These are phyloP conservation scores for Alces alces DNA, from an alignment of 2,113 vertebrate species.

Conservation along the genomic window DNA sequence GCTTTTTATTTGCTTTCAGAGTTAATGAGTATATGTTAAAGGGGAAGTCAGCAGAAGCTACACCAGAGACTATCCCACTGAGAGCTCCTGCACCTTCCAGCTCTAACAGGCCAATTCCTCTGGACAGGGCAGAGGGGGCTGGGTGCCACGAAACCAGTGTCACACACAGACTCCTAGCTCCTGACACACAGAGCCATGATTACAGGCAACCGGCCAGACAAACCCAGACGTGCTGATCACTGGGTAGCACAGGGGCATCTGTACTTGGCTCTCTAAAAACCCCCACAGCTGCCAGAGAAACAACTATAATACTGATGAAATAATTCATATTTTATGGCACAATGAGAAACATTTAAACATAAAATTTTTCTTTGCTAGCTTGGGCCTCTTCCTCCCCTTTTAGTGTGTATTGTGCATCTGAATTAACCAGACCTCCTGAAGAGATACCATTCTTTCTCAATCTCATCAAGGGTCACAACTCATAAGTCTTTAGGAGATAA, in stretches of 20 bases:
- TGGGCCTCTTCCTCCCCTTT: neutral
- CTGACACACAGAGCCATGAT: neutral
- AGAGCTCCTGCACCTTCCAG: constrained; percentile 11
- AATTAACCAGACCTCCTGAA: neutral
- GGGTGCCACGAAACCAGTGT: neutral
- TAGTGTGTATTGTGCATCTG: neutral
- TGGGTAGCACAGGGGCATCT: neutral
- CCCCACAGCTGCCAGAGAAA: neutral
- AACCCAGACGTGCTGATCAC: neutral
- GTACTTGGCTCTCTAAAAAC: neutral
- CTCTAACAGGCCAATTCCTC: constrained; percentile 9
- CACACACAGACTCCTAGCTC: neutral
- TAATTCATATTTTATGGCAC: neutral
- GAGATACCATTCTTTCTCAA: neutral
- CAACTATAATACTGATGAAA: neutral
- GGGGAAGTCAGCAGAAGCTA: constrained; percentile 1
- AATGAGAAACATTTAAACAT: neutral
- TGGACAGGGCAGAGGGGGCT: constrained; percentile 16
- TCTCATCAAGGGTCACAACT: neutral
- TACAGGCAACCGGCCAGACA: neutral
- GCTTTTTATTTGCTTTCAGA: constrained; percentile 15
- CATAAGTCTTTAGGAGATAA: neutral
- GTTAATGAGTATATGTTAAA: neutral
- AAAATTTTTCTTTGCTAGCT: neutral
- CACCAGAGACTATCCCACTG: neutral